Evolutionary conservation across 2,888 invertebrate species (phyloP).

Genomic region (Hydrotaea diabolus): DNA sequence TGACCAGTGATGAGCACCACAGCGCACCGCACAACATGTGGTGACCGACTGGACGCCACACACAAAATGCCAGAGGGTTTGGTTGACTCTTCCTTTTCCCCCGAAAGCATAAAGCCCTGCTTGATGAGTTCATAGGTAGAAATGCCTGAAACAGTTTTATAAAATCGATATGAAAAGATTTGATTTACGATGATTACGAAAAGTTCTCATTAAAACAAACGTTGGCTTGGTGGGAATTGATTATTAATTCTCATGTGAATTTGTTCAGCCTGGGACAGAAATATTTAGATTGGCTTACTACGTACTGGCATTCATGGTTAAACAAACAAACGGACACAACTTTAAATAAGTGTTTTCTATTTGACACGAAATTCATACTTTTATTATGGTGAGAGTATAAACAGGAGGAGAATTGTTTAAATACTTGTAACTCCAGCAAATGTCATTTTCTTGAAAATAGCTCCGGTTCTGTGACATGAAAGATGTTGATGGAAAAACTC

Average conservation of each 20-base stretch:
- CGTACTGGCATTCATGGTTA: too few relatives aligned
- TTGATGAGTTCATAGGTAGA: background rate
- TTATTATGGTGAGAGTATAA: too few relatives aligned
- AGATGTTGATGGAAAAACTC: too few relatives aligned
- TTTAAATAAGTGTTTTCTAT: too few relatives aligned
- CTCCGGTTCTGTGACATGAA: too few relatives aligned
- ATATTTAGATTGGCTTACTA: background rate
- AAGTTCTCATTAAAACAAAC: constrained; percentile 25
- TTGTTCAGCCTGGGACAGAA: background rate
- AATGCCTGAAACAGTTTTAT: too few relatives aligned
- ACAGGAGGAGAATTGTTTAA: too few relatives aligned
- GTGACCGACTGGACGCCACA: background rate
- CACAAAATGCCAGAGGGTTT: background rate
- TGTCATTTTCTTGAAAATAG: too few relatives aligned
- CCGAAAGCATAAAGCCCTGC: too few relatives aligned
- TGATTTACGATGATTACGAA: constrained; percentile 13
- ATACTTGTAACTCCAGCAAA: too few relatives aligned
- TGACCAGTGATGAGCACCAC: background rate
- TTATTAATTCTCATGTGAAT: constrained; percentile 12
- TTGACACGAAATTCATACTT: too few relatives aligned
- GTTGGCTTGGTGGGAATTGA: background rate
- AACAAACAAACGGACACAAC: too few relatives aligned
- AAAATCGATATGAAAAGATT: constrained; percentile 16
- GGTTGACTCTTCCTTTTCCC: background rate
- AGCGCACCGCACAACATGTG: constrained; percentile 20